Conservation (phyloP, 2,797 vertebrate genomes). For the Oryzias dopingdopingensis region DNA sequence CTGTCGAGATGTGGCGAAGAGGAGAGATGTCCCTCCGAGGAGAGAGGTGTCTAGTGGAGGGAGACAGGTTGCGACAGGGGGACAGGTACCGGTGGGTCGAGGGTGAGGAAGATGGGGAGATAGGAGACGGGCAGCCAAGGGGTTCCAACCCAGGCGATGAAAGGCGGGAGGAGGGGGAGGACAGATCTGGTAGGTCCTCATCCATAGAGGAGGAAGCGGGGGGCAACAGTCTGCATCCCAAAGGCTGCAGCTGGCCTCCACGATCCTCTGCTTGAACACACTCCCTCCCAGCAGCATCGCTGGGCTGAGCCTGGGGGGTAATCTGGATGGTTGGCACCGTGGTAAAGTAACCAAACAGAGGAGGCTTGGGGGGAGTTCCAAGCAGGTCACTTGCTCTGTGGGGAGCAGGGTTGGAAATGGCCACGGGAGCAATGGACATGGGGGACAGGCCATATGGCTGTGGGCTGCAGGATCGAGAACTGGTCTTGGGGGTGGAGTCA, state of each 20-base stretch:
- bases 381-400: conserved; percentile 67
- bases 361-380: conserved; percentile 78
- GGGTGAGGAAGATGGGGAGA: conserved; percentile 86
- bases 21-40: conserved; percentile 87
- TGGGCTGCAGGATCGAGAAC: conserved; percentile 93
- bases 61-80: conserved; percentile 87
- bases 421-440: conserved; percentile 81
- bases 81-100: conserved; percentile 89
- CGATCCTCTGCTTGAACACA: conserved; percentile 83
- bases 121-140: conserved; percentile 81
- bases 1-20: conserved; percentile 84
- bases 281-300: conserved; percentile 77
- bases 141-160: conserved; percentile 89
- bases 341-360: conserved; percentile 89
- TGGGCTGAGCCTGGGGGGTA: conserved; percentile 84
- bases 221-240: conserved; percentile 72
- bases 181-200: conserved; percentile 82
- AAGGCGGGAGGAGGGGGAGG: conserved; percentile 86
- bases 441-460: conserved; percentile 86
- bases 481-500: conserved; percentile 92
- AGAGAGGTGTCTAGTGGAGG: conserved; percentile 83
- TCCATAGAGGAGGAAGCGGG: conserved; percentile 81
- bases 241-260: conserved; percentile 81
- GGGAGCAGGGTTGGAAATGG: conserved; percentile 69
- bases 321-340: conserved; percentile 96